Evolutionary conservation across 1,140 invertebrate species (phyloP), one percentile per base, ranked within the genome.

Genomic region (Zeugodacus cucurbitae): DNA sequence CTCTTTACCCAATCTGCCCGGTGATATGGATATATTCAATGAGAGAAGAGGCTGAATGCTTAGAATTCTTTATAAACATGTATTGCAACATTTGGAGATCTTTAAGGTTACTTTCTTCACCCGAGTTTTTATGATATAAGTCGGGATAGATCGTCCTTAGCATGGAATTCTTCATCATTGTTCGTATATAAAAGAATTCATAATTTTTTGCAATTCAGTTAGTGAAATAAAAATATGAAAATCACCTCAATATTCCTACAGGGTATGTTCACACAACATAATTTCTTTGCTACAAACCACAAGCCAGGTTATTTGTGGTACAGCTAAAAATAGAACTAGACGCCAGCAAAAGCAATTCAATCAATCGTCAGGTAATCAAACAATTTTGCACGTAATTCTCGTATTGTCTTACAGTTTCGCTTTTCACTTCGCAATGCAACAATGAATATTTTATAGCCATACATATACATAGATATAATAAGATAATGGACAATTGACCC

Each of bases 311-410:
- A 37, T 74, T 34, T 74, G 32, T 17, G 5, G 11, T 41, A n/a
- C 6, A 74, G 20, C 67, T 74, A 74, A 41, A 74, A 74, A 74
- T 74, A 74, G 67, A 74, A 37, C 22, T 5, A 74, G 64, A 67
- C 64, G 64, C 64, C 64, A 67, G 29, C 64, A 29, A 62, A 67
- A 32, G 26, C 64, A 67, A 32, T 67, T 29, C 67, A 74, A 74
- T 74, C 67, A 74, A 74, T 74, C 67, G 67, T 37, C 17, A 74
- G 20, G 67, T 74, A 74, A 74, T 74, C 67, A 74, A 74, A 74
- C 34, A 74, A 74, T 41, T 74, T 74, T 74, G 34, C 34, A 74
- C 67, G 34, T 74, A 74, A 74, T 37, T 74, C 32, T 67, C 22
- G 22, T 74, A 74, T 74, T 74, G 34, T 2, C 17, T 41, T 41